Evolutionary conservation across 2,113 vertebrate genomes (phyloP).

Genomic region (Periophthalmus modestus): DNA sequence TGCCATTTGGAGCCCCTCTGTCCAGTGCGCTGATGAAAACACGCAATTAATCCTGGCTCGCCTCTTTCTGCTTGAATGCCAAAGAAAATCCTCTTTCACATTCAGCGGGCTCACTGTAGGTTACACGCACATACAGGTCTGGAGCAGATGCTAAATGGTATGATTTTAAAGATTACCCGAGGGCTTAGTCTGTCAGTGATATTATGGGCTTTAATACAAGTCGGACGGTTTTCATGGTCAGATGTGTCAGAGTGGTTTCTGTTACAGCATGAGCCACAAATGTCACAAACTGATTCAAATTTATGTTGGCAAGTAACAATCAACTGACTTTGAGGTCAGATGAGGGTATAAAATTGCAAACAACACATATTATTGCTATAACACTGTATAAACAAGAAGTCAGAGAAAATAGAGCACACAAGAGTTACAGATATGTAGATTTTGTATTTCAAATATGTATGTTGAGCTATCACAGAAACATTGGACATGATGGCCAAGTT

Average conservation of each 20-base stretch:
- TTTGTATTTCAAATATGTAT: too few relatives aligned
- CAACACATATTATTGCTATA: too few relatives aligned
- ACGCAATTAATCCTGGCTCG: slow-evolving; percentile 38
- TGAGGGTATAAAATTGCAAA: too few relatives aligned
- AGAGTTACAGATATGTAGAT: too few relatives aligned
- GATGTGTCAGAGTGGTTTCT: not conserved
- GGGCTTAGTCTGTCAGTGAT: not conserved
- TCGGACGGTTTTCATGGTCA: not conserved
- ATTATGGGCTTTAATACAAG: not conserved
- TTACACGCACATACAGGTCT: slow-evolving; percentile 1
- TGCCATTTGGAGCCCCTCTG: slow-evolving; percentile 12
- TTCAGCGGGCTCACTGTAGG: slow-evolving; percentile 13
- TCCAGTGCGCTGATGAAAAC: slow-evolving; percentile 28
- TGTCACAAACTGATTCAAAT: not conserved
- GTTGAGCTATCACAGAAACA: too few relatives aligned
- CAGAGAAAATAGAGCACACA: not conserved
- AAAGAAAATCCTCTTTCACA: slow-evolving; percentile 42
- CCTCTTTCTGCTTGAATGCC: slow-evolving; percentile 20
- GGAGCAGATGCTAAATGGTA: slow-evolving; percentile 3
- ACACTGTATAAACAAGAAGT: not conserved
- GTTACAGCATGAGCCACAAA: not conserved
- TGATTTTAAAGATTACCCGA: slow-evolving; percentile 5
- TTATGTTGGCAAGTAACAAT: not conserved
- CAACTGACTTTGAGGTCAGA: not conserved
- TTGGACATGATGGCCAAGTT: too few relatives aligned